Evolutionary conservation across 2,797 vertebrate species (phyloP).

Genomic region (Aeoliscus strigatus): DNA sequence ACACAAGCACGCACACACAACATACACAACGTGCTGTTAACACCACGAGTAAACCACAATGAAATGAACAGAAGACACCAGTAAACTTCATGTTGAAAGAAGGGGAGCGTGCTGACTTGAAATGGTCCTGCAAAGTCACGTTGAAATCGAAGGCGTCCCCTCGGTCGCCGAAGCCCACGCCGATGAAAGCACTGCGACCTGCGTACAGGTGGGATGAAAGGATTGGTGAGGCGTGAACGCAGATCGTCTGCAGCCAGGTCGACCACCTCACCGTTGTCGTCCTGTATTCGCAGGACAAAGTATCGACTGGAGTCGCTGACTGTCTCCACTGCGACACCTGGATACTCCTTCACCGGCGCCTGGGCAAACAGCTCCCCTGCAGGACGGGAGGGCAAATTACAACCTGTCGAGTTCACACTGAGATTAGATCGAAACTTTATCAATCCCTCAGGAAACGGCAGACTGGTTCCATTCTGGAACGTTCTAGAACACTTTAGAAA

Average conservation of each 20-base stretch:
- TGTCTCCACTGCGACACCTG: slow-evolving; percentile 84
- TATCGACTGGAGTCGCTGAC: slow-evolving; percentile 94
- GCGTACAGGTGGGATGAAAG: slow-evolving; percentile 5
- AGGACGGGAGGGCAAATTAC: slow-evolving; percentile 13
- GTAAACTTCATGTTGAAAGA: too few relatives aligned
- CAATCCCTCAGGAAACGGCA: too few relatives aligned
- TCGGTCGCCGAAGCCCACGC: slow-evolving; percentile 89
- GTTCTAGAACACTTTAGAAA: too few relatives aligned
- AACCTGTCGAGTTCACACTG: too few relatives aligned
- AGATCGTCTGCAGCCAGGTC: background rate
- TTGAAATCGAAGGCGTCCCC: slow-evolving; percentile 96
- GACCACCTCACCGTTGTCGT: slow-evolving; percentile 82
- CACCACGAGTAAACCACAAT: too few relatives aligned
- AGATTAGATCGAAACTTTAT: too few relatives aligned
- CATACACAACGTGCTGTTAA: slow-evolving; percentile 1
- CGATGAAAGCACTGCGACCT: slow-evolving; percentile 94
- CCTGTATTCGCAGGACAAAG: slow-evolving; percentile 91
- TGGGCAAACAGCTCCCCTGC: slow-evolving; percentile 91
- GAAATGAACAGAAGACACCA: too few relatives aligned
- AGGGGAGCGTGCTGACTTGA: slow-evolving; percentile 94
- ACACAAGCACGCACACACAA: slow-evolving; percentile 19
- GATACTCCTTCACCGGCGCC: slow-evolving; percentile 87
- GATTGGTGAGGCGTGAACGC: background rate
- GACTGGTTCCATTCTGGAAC: too few relatives aligned
- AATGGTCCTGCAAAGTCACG: slow-evolving; percentile 92